These are phyloP conservation scores for Theonella swinhoei DNA, from an alignment of 37 sponge, comb jelly and placozoan genomes.

Conservation along the genomic window DNA sequence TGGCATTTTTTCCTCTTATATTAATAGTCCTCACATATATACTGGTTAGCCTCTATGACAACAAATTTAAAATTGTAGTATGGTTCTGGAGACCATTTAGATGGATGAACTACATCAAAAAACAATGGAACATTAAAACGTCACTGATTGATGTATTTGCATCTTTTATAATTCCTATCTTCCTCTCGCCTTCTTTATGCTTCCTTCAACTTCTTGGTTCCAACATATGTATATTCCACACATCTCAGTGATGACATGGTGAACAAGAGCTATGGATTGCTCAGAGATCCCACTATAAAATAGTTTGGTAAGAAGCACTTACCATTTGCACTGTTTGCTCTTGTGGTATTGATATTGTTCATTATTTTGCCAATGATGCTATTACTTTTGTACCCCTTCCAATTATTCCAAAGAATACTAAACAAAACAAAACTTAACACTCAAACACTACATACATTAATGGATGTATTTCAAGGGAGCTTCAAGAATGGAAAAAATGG, in stretches of 20 bases:
- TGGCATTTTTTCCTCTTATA: background rate
- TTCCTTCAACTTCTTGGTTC: background rate
- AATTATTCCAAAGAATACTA: background rate
- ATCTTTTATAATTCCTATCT: background rate
- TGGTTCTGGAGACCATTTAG: too few relatives aligned
- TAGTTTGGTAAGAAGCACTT: background rate
- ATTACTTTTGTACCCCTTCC: background rate
- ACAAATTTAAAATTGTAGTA: too few relatives aligned
- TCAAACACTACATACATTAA: background rate
- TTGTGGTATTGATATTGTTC: background rate
- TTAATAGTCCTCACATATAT: background rate
- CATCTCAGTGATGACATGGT: background rate
- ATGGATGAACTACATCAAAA: too few relatives aligned
- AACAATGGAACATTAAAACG: background rate
- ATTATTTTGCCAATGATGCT: background rate
- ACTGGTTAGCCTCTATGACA: too few relatives aligned
- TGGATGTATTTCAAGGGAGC: constrained; percentile 20
- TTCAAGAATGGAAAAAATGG: constrained; percentile 8
- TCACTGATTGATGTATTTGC: background rate
- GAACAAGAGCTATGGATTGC: background rate
- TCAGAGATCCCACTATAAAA: background rate
- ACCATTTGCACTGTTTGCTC: background rate
- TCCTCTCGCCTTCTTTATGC: background rate
- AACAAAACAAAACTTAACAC: too few relatives aligned
- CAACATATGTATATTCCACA: background rate